phyloP scores from a whole-genome alignment of 1,140 invertebrate species.

The Drosophila pandora region DNA sequence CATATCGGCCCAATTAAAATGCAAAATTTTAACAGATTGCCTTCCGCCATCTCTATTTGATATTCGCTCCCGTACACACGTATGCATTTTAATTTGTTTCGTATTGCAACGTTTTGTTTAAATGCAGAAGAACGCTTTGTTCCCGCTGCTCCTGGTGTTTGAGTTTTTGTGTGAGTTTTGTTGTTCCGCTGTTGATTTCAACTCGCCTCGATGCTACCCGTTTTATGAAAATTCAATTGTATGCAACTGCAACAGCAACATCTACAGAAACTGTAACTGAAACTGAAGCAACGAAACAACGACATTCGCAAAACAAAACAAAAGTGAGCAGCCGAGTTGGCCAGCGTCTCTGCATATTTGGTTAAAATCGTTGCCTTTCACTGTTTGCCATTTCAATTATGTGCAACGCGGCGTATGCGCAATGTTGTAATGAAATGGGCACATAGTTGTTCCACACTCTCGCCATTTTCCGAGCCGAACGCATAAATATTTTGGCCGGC shows the following conservation, averaged over 20 bases:
- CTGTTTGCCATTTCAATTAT: constrained; percentile 82
- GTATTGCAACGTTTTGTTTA: constrained; percentile 79
- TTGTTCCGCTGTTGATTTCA: constrained; percentile 34
- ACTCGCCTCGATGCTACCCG: constrained; percentile 45
- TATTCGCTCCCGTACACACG: neutral
- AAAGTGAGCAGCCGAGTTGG: constrained; percentile 13
- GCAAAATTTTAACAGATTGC: neutral
- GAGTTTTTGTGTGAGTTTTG: constrained; percentile 31
- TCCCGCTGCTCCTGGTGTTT: constrained; percentile 30
- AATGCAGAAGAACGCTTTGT: constrained; percentile 65
- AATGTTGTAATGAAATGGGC: constrained; percentile 81
- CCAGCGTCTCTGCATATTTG: constrained; percentile 67
- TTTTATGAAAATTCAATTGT: constrained; percentile 80
- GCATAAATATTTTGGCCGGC: constrained; percentile 50
- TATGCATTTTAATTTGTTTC: constrained; percentile 77
- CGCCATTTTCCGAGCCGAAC: constrained; percentile 13
- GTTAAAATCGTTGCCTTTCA: constrained; percentile 79
- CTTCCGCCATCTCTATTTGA: neutral
- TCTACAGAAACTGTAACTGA: constrained; percentile 26
- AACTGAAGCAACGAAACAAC: constrained; percentile 29
- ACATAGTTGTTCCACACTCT: constrained; percentile 24
- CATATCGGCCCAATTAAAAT: neutral
- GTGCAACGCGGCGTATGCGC: constrained; percentile 80
- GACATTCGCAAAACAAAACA: constrained; percentile 59
- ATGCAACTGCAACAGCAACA: constrained; percentile 31